Evolutionary conservation across 2,888 invertebrate species (phyloP), one percentile per base, ranked within the genome.

Genomic region (Andrena minutula): DNA sequence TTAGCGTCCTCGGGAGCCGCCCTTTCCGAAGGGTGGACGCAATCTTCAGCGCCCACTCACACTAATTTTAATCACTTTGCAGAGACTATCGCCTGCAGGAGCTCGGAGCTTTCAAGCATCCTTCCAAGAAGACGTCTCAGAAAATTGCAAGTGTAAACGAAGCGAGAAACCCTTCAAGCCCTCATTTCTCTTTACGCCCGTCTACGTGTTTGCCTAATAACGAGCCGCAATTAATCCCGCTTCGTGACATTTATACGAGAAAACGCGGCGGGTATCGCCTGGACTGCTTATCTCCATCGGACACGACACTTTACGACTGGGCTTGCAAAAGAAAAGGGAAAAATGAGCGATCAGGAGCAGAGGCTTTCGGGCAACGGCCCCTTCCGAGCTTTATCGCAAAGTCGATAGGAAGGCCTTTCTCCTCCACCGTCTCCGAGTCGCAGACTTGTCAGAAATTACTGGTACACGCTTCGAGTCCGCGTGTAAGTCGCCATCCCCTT

Each of bases 351-450:
- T 66, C 65, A 65, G 61, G 26, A 56, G 47, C 53, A 10, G 23
- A 56, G 47, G 41, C 32, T 71, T 83, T 77, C 74, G 74, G 64
- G 30, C 83, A 74, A 66, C 53, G 77, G 68, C 66, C 77, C 71
- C 77, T 70, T 8, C 56, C 20, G 30, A 30, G 68, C 58, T 66
- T 77, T 81, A 81, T 81, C 23, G 70, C 12, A 63, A 70, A 77
- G 76, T 81, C 77, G 77, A 83, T 81, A 81, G 7, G 10, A 12
- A 60, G 10, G 23, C 58, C 30, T 20, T 75, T 56, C 51, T 56
- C 51, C 23, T 49, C 26, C 35, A 1, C 35, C 32, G 20, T 12
- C 53, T 65, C 8, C 47, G 75, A 53, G 63, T 69, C 41, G 6
- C 12, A 1, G 53, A 23, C 74, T 68, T 49, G 71, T 49, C 49